phyloP scores from a whole-genome alignment of 2,113 vertebrate genomes.

The Salvelinus fontinalis region DNA sequence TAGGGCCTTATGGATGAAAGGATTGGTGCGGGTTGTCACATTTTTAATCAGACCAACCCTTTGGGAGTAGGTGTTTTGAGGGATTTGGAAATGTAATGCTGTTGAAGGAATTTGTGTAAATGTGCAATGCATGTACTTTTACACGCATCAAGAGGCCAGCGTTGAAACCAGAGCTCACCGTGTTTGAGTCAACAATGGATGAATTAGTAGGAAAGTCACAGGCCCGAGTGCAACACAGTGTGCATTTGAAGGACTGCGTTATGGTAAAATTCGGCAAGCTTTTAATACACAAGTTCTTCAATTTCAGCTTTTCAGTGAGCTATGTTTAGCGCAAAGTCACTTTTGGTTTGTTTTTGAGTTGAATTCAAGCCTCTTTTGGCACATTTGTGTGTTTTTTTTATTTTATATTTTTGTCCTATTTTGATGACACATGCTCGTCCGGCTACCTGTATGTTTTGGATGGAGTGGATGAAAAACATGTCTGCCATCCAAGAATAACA shows the following conservation, averaged over 20 bases:
- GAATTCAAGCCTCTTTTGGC: conserved; percentile 6
- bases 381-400: conserved; percentile 9
- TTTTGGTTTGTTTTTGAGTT: conserved; percentile 28
- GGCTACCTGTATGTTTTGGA: conserved; percentile 59
- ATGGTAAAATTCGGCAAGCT: no score
- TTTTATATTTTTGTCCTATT: conserved; percentile 48
- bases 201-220: no score
- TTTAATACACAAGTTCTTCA: no score
- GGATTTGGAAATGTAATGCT: conserved; percentile 50
- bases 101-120: conserved; percentile 32
- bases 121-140: conserved; percentile 32
- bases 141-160: conserved; percentile 24
- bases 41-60: conserved; percentile 57
- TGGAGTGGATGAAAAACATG: conserved; percentile 43
- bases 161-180: conserved; percentile 18
- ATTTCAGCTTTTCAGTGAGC: not conserved
- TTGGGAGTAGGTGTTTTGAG: conserved; percentile 42
- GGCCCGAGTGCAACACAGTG: no score
- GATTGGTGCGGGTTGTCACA: conserved; percentile 46
- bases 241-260: not conserved
- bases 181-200: conserved; percentile 39
- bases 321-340: not conserved
- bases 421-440: conserved; percentile 42
- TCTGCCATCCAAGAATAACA: conserved; percentile 62
- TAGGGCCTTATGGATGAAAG: conserved; percentile 20